Conservation (phyloP, 1,140 invertebrate species). For the Archivesica marissinica region DNA sequence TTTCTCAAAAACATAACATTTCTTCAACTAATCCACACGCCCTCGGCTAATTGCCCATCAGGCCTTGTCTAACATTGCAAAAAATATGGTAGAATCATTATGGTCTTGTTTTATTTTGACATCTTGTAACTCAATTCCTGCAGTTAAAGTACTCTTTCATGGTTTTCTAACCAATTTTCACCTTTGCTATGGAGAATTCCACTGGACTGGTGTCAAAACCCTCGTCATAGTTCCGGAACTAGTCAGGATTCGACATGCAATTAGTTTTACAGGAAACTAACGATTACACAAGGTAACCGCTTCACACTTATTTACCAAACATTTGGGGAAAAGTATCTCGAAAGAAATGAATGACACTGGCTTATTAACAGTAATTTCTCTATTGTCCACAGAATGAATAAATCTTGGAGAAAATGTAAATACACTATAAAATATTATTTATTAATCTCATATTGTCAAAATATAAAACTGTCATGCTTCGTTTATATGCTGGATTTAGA, state of each 20-base stretch:
- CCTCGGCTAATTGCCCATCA: slow-evolving; percentile 33
- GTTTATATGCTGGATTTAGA: too few species aligned
- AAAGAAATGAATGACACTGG: too few species aligned
- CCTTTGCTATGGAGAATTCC: slow-evolving; percentile 4
- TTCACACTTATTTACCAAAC: neutral
- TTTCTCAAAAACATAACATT: neutral
- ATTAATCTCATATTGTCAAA: too few species aligned
- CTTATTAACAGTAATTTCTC: too few species aligned
- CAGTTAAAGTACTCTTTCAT: neutral
- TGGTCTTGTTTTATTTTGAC: slow-evolving; percentile 46
- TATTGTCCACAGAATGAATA: too few species aligned
- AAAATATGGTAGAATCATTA: slow-evolving; percentile 40
- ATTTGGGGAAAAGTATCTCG: too few species aligned
- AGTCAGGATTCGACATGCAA: slow-evolving; percentile 38
- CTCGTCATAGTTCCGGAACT: slow-evolving; percentile 24
- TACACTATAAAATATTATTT: too few species aligned
- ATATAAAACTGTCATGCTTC: too few species aligned
- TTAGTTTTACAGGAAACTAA: slow-evolving; percentile 35
- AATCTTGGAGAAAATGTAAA: too few species aligned
- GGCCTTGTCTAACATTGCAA: neutral
- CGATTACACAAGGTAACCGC: neutral
- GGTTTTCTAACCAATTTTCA: slow-evolving; percentile 19
- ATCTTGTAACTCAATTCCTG: slow-evolving; percentile 29
- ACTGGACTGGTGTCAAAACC: slow-evolving; percentile 39
- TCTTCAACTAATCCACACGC: neutral